A percentile compares a stretch with the other conserved stretches of the same genome.
These are phyloP conservation scores for Saimiri boliviensis DNA, from an alignment of 2,113 vertebrate genomes.

Conservation along the genomic window DNA sequence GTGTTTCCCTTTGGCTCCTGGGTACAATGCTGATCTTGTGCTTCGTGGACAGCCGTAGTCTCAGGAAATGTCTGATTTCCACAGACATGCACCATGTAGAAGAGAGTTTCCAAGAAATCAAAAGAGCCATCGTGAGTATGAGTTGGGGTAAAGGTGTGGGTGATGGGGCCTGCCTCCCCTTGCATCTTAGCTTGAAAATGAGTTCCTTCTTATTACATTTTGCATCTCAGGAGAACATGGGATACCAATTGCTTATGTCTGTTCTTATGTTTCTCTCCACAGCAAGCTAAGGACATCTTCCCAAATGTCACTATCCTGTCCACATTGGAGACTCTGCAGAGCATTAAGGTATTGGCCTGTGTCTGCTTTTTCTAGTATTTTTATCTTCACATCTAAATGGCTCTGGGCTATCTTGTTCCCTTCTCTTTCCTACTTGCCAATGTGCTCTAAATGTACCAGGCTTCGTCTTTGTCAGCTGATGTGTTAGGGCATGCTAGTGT, in stretches of 20 bases:
- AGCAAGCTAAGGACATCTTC: slow-evolving; percentile 84
- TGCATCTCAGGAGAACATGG: background rate
- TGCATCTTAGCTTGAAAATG: background rate
- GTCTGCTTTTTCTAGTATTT: background rate
- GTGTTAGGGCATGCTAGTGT: background rate
- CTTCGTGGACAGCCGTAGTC: rapidly evolving
- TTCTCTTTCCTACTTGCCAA: background rate
- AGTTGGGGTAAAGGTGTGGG: background rate
- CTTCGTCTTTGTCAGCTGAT: background rate
- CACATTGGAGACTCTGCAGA: slow-evolving; percentile 63
- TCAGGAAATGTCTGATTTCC: slow-evolving; percentile 77
- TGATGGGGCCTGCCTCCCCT: background rate
- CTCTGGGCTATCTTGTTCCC: background rate
- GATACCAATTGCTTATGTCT: background rate
- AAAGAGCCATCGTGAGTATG: slow-evolving; percentile 81
- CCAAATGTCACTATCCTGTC: slow-evolving; percentile 83
- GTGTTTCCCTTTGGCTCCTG: slow-evolving; percentile 66
- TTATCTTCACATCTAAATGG: background rate
- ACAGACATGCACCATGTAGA: slow-evolving; percentile 68
- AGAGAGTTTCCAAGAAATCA: slow-evolving; percentile 80
- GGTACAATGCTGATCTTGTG: background rate
- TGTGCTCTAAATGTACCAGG: rapidly evolving
- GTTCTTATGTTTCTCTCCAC: background rate
- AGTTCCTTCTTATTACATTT: background rate
- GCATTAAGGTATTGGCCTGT: slow-evolving; percentile 72